Base-by-base conservation (phyloP, 2,888 invertebrate species). In the Sialis lutaria region DNA sequence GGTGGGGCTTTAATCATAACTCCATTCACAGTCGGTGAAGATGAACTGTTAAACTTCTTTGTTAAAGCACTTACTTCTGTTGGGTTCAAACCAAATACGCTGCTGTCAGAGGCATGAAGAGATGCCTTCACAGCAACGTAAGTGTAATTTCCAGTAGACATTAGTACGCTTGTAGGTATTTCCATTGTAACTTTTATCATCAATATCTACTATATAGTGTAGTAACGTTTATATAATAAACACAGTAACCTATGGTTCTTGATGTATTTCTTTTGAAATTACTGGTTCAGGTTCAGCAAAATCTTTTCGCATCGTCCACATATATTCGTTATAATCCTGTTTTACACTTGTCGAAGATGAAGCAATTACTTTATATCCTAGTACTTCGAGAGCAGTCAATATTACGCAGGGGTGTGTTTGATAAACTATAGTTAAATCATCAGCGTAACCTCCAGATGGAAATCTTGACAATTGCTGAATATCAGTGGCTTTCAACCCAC, bases 221-320 rank as follows among this genome's bases (percentile, higher is more conserved):
- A 22, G 22, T 22, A 4, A 22, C 22, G 22, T 22, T 22, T 22
- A 22, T 22, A 22, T 4, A 22, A 22, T 22, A 22, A 22, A 22
- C 22, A 22, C 22, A 22, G 22, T 22, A 22, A 22, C 22, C 22
- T 22, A 22, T 4, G 22, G 22, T 10, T 34, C 44, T 34, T 48
- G 34, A 31, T 40, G 10, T 8, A 22, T 40, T 42, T 41, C 40
- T 47, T 44, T 35, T 49, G 62, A 54, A 45, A 55, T 68, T 40
- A 70, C 72, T 30, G 87, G 87, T 63, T 89, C 88, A 47, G 86
- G 87, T 58, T 84, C 84, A 40, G 78, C 72, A 63, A 88, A 88
- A 57, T 88, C 87, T 64, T 85, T 86, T 70, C 87, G 79, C 84
- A 89, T 85, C 66, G 89, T 90, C 89, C 89, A 89, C 83, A 88